These are phyloP conservation scores for Sebastes itinus DNA, from an alignment of 2,797 vertebrate species.

Conservation along the genomic window DNA sequence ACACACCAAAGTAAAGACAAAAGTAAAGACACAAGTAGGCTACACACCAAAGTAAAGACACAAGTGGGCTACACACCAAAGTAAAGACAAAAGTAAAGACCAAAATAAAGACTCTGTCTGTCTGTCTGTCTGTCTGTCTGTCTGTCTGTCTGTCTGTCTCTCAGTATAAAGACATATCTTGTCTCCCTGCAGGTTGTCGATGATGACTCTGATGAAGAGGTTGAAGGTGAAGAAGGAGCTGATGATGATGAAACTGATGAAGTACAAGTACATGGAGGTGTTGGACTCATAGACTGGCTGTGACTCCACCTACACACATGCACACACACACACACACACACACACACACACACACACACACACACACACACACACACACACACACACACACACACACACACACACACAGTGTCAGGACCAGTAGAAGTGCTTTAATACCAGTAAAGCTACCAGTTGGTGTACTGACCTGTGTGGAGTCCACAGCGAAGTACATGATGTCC, in stretches of 20 bases:
- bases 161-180: slow-evolving; percentile 87
- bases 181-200: slow-evolving; percentile 90
- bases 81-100: too few relatives aligned
- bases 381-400: neutral
- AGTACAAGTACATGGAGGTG: slow-evolving; percentile 88
- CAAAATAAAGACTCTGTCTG: too few relatives aligned
- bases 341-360: too few relatives aligned
- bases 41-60: too few relatives aligned
- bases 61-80: too few relatives aligned
- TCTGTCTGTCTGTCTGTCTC: neutral
- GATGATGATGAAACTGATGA: slow-evolving; percentile 91
- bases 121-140: neutral
- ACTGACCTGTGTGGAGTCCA: slow-evolving; percentile 65
- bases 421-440: neutral
- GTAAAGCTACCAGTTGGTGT: neutral
- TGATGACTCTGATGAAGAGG: slow-evolving; percentile 90
- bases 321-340: neutral
- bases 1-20: too few relatives aligned
- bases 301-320: slow-evolving; percentile 72
- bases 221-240: slow-evolving; percentile 91
- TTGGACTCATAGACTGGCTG: slow-evolving; percentile 87
- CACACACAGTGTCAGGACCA: neutral
- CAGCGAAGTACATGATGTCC: slow-evolving; percentile 65
- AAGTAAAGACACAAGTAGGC: too few relatives aligned
- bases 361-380: too few relatives aligned